phyloP scores from a whole-genome alignment of 2,888 invertebrate genomes.

The Amiota minor region DNA sequence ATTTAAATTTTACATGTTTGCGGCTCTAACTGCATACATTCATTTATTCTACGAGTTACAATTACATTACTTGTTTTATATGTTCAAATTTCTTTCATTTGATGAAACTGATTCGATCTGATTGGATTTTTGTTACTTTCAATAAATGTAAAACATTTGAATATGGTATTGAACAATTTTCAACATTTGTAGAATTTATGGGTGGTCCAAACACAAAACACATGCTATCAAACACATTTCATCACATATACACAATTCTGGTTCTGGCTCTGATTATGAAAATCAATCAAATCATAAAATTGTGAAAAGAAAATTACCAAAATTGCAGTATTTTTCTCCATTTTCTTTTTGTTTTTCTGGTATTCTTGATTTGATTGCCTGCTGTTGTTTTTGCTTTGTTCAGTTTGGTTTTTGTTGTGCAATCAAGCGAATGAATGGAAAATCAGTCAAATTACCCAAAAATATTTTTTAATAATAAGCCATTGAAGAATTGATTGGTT shows the following conservation, averaged over 20 bases:
- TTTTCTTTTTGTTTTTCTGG: no score
- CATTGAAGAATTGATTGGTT: background rate
- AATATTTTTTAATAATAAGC: background rate
- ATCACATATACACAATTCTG: background rate
- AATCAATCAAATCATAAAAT: conserved; percentile 22
- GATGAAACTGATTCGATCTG: background rate
- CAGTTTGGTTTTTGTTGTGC: background rate
- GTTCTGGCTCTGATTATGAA: background rate
- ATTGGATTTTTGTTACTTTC: conserved; percentile 1
- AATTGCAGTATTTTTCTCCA: background rate
- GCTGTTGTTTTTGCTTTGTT: conserved; percentile 4
- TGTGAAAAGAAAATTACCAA: background rate
- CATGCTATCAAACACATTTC: background rate
- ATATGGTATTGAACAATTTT: no score
- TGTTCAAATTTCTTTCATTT: conserved; percentile 6
- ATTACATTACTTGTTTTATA: background rate
- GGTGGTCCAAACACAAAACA: no score
- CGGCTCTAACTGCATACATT: background rate
- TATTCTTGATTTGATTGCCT: conserved; percentile 11
- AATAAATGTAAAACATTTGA: no score
- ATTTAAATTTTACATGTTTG: conserved; percentile 30
- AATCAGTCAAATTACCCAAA: conserved; percentile 1
- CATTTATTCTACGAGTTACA: no score
- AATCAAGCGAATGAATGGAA: background rate
- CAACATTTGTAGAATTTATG: no score